phyloP scores from a whole-genome alignment of 2,888 invertebrate genomes.

The Apamea monoglypha region DNA sequence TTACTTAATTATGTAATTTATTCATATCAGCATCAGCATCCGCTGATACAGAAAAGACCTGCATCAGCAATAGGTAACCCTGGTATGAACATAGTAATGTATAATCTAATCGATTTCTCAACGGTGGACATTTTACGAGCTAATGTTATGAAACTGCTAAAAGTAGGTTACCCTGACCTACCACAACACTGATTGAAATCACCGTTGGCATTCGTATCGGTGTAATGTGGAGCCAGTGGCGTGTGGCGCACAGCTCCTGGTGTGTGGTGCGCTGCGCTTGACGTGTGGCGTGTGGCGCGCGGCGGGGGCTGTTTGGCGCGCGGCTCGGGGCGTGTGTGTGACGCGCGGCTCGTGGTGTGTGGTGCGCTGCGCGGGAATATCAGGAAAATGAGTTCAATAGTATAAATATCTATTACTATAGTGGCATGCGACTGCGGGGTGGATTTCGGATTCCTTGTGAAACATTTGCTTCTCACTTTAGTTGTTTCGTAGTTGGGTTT shows the following conservation, averaged over 20 bases:
- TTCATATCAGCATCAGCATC: too few relatives aligned
- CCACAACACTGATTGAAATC: slow-evolving; percentile 9
- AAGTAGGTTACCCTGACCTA: not conserved
- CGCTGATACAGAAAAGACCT: too few relatives aligned
- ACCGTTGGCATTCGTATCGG: not conserved
- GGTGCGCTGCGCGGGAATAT: too few relatives aligned
- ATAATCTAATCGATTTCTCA: not conserved
- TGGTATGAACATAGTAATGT: too few relatives aligned
- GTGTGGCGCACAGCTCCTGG: not conserved
- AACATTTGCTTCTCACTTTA: not conserved
- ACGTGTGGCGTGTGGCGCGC: not conserved
- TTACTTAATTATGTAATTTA: too few relatives aligned
- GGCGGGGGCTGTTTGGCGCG: too few relatives aligned
- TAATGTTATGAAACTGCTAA: not conserved
- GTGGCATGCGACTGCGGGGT: not conserved
- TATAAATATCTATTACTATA: not conserved
- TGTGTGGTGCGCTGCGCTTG: too few relatives aligned
- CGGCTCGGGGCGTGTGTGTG: not conserved
- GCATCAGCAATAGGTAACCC: too few relatives aligned
- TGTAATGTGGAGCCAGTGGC: not conserved
- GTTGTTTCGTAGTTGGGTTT: not conserved
- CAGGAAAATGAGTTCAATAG: not conserved
- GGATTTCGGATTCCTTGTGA: not conserved
- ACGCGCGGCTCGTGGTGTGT: not conserved
- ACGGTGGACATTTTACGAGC: not conserved